Percentiles rank a stretch among this genome's conserved stretches.
These are phyloP conservation scores for Scolopax rusticola DNA, from an alignment of 2,797 vertebrate species.

Conservation along the genomic window DNA sequence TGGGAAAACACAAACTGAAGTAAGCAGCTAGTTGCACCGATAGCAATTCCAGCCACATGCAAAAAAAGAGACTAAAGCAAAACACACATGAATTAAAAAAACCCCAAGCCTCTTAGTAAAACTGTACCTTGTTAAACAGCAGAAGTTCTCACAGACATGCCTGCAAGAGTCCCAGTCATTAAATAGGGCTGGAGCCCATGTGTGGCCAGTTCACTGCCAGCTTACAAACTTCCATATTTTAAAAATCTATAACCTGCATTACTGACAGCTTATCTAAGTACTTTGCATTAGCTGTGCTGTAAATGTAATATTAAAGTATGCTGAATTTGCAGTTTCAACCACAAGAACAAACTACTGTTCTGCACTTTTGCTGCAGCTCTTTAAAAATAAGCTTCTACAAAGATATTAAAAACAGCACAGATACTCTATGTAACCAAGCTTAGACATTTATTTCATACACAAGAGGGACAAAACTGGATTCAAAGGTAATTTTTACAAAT, in stretches of 20 bases:
- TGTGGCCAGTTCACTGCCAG: neutral
- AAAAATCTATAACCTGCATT: neutral
- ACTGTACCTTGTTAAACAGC: neutral
- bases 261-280: neutral
- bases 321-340: neutral
- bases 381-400: neutral
- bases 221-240: neutral
- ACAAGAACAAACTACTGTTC: neutral
- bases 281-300: neutral
- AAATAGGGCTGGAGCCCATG: neutral
- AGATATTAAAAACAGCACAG: neutral
- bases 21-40: neutral
- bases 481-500: neutral
- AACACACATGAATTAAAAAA: neutral
- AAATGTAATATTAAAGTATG: neutral
- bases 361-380: neutral
- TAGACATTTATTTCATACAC: neutral
- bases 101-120: neutral
- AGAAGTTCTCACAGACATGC: neutral
- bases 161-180: neutral
- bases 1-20: neutral
- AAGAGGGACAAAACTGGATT: neutral
- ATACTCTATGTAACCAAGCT: neutral
- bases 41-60: neutral
- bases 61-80: neutral